Evolutionary conservation across 2,888 invertebrate species (phyloP).

Genomic region (Hypercompe scribonia): DNA sequence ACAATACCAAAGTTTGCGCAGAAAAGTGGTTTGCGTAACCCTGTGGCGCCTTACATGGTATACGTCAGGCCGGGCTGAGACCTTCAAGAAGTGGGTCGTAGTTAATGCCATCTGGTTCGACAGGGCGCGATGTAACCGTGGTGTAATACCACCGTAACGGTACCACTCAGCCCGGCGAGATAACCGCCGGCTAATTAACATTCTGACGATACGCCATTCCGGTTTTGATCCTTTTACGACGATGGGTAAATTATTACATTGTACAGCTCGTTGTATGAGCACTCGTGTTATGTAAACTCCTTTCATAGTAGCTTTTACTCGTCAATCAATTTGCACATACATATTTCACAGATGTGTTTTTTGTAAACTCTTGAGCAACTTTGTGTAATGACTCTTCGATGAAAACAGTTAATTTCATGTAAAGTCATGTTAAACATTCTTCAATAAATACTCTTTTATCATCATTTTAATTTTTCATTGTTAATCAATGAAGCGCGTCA

Average conservation of each 20-base stretch:
- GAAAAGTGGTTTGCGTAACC: conserved; percentile 73
- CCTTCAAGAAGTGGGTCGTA: conserved; percentile 83
- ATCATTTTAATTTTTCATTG: neutral
- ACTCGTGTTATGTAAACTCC: conserved; percentile 9
- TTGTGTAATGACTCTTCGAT: neutral
- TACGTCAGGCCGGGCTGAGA: conserved; percentile 69
- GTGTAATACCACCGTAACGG: conserved; percentile 71
- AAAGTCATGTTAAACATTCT: neutral
- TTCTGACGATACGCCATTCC: conserved; percentile 47
- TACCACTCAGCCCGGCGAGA: conserved; percentile 57
- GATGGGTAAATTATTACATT: conserved; percentile 34
- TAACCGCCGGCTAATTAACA: conserved; percentile 59
- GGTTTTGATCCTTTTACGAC: conserved; percentile 49
- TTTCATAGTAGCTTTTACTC: conserved; percentile 1
- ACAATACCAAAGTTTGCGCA: conserved; percentile 52
- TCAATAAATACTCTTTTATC: neutral
- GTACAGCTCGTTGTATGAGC: neutral
- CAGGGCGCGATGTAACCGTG: conserved; percentile 71
- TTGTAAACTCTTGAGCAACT: neutral
- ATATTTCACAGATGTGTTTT: neutral
- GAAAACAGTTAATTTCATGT: neutral
- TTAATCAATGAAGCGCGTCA: neutral
- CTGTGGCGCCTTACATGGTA: conserved; percentile 76
- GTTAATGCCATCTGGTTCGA: conserved; percentile 81
- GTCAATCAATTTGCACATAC: conserved; percentile 8